A percentile compares a stretch with the other conserved stretches of the same genome.
Conservation (phyloP, 2,888 invertebrate species). For the Platycheirus albimanus region DNA sequence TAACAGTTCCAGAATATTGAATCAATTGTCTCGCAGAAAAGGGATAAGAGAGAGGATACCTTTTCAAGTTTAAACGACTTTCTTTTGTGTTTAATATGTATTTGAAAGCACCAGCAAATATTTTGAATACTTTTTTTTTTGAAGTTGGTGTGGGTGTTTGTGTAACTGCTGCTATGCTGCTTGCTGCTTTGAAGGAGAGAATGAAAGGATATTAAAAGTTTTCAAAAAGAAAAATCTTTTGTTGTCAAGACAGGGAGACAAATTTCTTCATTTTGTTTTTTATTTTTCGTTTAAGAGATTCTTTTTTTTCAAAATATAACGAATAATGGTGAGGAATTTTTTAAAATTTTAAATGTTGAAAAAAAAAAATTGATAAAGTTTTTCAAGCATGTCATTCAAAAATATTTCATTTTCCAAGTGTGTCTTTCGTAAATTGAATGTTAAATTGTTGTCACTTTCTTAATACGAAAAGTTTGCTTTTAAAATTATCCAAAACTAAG, state of each 20-base stretch:
- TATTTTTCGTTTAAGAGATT: background rate
- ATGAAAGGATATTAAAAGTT: constrained; percentile 21
- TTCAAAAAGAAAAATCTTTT: constrained; percentile 45
- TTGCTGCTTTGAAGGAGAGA: background rate
- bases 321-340: no score
- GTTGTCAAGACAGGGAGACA: constrained; percentile 32
- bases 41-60: constrained; percentile 12
- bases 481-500: no score
- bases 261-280: constrained; percentile 14
- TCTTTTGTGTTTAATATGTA: constrained; percentile 14
- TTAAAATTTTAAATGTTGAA: no score
- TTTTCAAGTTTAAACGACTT: constrained; percentile 8
- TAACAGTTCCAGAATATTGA: constrained; percentile 31
- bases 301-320: no score
- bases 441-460: no score
- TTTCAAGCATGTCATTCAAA: background rate
- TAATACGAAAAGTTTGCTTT: no score
- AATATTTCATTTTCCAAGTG: no score
- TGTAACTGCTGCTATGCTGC: no score
- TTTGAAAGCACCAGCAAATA: constrained; percentile 18
- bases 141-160: background rate
- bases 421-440: no score
- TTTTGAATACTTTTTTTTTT: background rate
- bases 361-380: background rate
- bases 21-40: constrained; percentile 34